Evolutionary conservation across 2,888 invertebrate species (phyloP).

Genomic region (Tholera decimalis): DNA sequence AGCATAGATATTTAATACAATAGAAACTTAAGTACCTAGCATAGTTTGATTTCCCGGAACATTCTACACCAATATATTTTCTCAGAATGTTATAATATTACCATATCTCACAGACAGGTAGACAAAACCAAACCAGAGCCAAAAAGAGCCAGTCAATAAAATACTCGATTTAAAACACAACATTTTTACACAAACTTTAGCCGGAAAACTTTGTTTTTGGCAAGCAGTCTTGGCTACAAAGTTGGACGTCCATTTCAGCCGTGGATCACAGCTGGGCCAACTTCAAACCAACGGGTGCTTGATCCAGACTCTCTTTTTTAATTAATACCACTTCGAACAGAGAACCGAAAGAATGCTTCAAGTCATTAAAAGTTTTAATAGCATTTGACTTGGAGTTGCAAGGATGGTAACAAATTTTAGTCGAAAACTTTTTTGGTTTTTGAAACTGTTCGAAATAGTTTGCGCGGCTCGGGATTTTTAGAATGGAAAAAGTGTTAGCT

Average conservation of each 20-base stretch:
- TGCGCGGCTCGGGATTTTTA: constrained; percentile 57
- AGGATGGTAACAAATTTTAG: constrained; percentile 86
- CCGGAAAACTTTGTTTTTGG: constrained; percentile 71
- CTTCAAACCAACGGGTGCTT: constrained; percentile 75
- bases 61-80: neutral
- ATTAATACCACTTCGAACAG: constrained; percentile 91
- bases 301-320: constrained; percentile 88
- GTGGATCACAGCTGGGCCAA: constrained; percentile 70
- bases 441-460: constrained; percentile 72
- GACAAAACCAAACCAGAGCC: constrained; percentile 22
- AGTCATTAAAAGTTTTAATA: constrained; percentile 91
- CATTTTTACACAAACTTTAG: constrained; percentile 68
- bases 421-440: constrained; percentile 80
- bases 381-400: constrained; percentile 85
- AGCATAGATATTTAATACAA: neutral
- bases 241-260: constrained; percentile 66
- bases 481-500: constrained; percentile 46
- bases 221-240: constrained; percentile 66
- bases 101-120: constrained; percentile 19
- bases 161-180: constrained; percentile 63
- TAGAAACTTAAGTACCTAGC: neutral
- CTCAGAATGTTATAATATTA: neutral
- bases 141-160: constrained; percentile 58
- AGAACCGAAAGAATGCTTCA: constrained; percentile 88
- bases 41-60: neutral